phyloP scores from a whole-genome alignment of 2,888 invertebrate species.

The Acronicta alni region DNA sequence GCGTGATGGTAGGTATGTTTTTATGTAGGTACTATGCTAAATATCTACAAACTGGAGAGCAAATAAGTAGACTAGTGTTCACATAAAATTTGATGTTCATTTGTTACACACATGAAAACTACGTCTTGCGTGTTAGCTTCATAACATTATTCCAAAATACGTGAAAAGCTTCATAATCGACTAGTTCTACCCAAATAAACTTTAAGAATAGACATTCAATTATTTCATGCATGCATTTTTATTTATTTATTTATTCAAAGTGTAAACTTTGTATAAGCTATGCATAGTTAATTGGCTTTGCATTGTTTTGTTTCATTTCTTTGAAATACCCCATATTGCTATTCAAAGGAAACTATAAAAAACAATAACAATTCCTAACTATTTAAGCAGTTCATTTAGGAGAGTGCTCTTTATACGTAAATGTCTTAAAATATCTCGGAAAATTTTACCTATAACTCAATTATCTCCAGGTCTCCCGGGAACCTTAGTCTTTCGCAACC shows the following conservation, averaged over 20 bases:
- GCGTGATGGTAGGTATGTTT: too few relatives aligned
- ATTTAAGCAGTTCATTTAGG: too few relatives aligned
- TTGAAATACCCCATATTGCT: background rate
- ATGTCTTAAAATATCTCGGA: too few relatives aligned
- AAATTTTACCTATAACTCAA: too few relatives aligned
- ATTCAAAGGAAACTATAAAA: background rate
- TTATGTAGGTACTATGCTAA: too few relatives aligned
- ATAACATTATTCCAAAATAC: background rate
- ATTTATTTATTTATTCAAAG: slow-evolving; percentile 2
- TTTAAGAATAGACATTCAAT: background rate
- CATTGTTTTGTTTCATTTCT: background rate
- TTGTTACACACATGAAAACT: background rate
- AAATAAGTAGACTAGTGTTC: too few relatives aligned
- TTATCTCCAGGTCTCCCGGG: too few relatives aligned
- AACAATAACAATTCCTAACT: too few relatives aligned
- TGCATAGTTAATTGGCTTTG: background rate
- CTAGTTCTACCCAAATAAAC: background rate
- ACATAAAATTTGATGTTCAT: too few relatives aligned
- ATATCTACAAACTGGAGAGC: too few relatives aligned
- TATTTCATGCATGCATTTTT: background rate
- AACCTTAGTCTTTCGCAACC: too few relatives aligned
- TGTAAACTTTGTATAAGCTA: background rate
- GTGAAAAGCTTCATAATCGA: background rate
- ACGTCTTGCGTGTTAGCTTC: background rate
- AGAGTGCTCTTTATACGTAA: too few relatives aligned